Conservation (phyloP, 2,113 vertebrate genomes). For the Eudyptes chrysolophus region DNA sequence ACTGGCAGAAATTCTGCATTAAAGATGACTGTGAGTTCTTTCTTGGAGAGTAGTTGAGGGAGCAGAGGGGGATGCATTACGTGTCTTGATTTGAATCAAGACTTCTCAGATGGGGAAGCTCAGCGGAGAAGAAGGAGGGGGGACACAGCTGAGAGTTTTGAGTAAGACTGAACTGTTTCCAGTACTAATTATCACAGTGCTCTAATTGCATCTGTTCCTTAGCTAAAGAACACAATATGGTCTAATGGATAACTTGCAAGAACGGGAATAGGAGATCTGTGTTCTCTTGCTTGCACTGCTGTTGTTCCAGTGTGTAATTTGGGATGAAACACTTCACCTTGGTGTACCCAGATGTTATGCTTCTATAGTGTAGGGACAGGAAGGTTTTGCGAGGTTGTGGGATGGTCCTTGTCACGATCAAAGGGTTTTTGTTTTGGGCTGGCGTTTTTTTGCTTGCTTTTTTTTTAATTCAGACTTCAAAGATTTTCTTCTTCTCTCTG, state of each 20-base stretch:
- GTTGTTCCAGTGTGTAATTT: not conserved
- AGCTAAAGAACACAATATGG: not conserved
- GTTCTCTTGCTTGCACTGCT: not conserved
- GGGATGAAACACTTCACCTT: not conserved
- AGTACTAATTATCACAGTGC: not conserved
- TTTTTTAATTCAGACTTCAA: not conserved
- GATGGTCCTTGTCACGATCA: not conserved
- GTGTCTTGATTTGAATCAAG: not conserved
- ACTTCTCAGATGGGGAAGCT: not conserved
- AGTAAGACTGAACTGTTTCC: not conserved
- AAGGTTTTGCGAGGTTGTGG: not conserved
- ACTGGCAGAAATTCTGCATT: constrained; percentile 99
- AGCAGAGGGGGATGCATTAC: not conserved
- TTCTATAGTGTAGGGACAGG: not conserved
- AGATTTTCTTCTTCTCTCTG: not conserved
- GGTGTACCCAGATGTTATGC: not conserved
- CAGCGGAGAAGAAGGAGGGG: not conserved
- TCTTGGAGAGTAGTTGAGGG: not conserved
- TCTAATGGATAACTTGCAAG: not conserved
- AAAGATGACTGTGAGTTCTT: constrained; percentile 96
- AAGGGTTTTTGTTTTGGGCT: not conserved
- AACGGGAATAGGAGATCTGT: not conserved
- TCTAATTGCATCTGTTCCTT: not conserved
- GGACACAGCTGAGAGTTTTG: not conserved
- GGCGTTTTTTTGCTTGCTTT: not conserved